These are phyloP conservation scores for Myiotriccus ornatus DNA, from an alignment of 2,797 vertebrate species.

Conservation along the genomic window DNA sequence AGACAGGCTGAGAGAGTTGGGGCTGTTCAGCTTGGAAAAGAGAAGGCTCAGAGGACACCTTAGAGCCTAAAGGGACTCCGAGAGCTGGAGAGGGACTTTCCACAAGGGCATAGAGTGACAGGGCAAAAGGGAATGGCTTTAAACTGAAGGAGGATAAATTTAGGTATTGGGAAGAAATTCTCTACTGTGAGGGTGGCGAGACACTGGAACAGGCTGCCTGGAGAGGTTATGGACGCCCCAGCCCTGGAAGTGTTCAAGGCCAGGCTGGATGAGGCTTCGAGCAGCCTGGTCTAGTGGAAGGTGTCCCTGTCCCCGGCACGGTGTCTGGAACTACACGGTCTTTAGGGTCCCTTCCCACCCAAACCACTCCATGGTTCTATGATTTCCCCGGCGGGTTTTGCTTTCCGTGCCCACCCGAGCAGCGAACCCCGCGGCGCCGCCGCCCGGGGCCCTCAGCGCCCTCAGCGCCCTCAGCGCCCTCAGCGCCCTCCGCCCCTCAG, in stretches of 20 bases:
- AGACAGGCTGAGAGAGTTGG: background rate
- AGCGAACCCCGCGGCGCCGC: rapidly evolving
- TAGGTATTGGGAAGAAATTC: background rate
- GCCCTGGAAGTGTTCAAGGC: too few species aligned
- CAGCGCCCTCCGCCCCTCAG: background rate
- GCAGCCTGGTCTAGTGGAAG: background rate
- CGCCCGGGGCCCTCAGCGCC: background rate
- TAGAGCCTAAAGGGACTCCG: background rate
- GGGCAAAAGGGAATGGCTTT: background rate
- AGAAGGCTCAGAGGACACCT: background rate
- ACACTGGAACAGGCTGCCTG: background rate
- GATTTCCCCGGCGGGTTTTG: rapidly evolving
- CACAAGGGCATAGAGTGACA: background rate
- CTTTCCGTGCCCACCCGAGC: too few species aligned
- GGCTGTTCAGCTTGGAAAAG: background rate
- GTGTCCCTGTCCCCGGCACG: background rate
- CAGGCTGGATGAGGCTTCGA: background rate
- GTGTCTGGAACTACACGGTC: background rate
- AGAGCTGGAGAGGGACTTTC: background rate
- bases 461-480: too few species aligned
- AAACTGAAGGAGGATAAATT: background rate
- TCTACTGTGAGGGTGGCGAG: too few species aligned
- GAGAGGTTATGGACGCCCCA: background rate
- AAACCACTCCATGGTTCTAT: too few species aligned
- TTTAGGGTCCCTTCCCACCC: background rate